phyloP scores from a whole-genome alignment of 1,140 invertebrate species.

The Parapsyche elsis region DNA sequence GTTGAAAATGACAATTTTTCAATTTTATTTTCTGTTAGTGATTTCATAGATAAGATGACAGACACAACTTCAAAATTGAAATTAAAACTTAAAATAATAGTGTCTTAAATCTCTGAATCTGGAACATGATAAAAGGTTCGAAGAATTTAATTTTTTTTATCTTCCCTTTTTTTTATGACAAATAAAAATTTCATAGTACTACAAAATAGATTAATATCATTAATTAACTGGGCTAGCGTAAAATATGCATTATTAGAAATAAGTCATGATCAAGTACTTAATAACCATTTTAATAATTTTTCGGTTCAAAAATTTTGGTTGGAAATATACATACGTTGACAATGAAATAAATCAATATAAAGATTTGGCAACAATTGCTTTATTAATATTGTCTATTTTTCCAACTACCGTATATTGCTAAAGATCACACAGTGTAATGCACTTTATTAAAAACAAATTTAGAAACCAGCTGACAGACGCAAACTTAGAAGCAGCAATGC shows the following conservation, averaged over 20 bases:
- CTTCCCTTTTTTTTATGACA: conserved; percentile 10
- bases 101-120: no score
- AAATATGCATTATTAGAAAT: conserved; percentile 23
- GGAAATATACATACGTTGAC: conserved; percentile 16
- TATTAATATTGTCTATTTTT: conserved; percentile 9
- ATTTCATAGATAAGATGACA: not conserved
- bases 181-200: conserved; percentile 12
- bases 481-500: no score
- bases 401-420: not conserved
- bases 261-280: conserved; percentile 23
- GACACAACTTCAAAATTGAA: not conserved
- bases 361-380: not conserved
- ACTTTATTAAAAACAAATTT: conserved; percentile 11
- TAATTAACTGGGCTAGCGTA: not conserved
- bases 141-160: conserved; percentile 27
- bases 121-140: conserved; percentile 2
- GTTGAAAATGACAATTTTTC: conserved; percentile 20
- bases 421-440: not conserved
- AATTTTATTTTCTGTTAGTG: conserved; percentile 16
- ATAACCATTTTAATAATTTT: conserved; percentile 14
- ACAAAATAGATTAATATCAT: no score
- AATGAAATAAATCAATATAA: conserved; percentile 7
- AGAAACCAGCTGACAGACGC: conserved; percentile 9
- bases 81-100: conserved; percentile 2
- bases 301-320: conserved; percentile 22